Evolutionary conservation across 2,888 invertebrate species (phyloP), one percentile per base, ranked within the genome.

Genomic region (Clepsis dumicolana): DNA sequence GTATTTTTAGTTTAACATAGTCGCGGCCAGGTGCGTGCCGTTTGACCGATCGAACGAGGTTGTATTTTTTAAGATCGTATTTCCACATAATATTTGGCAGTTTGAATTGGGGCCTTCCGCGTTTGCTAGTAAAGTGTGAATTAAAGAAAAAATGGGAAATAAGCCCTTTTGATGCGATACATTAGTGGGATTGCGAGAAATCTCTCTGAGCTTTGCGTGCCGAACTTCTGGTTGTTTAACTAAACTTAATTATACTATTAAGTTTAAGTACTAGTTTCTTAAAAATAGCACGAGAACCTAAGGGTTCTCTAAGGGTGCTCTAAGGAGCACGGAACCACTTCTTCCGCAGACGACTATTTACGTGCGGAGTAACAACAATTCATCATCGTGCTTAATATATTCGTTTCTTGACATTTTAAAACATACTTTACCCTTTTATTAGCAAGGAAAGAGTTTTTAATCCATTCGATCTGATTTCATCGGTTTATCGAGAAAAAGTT

Each of bases 1-100:
- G 7, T 44, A 44, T 44, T 44, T 18, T 44, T 18, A 44, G 44
- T 14, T 21, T 21, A 4, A 48, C 10, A 48, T 21, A 29, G 10
- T 48, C 48, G 48, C 4, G 12, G 48, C 21, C 41, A 41, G 21
- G 21, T 21, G 48, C 48, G 48, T 48, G 48, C 48, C 48, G 48
- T 21, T 48, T 48, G 48, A 48, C 21, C 21, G 48, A 48, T 48
- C 21, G 48, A 48, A 48, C 12, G 7, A n/a, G 18, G 48, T 21
- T 21, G 10, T 48, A 21, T 48, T 21, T 48, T 48, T 48, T 10
- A 48, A 21, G 48, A 48, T 3, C 21, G 18, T 48, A 21, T 48
- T 48, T 48, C 21, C 48, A 48, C 21, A 21, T 48, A 0, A 21
- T 48, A 0, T 21, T 12, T 21, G 12, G 18, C 48, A 48, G 3